Percentiles rank a stretch among this genome's conserved stretches.
phyloP scores from a whole-genome alignment of 2,113 vertebrate species.

The Hylia prasina region DNA sequence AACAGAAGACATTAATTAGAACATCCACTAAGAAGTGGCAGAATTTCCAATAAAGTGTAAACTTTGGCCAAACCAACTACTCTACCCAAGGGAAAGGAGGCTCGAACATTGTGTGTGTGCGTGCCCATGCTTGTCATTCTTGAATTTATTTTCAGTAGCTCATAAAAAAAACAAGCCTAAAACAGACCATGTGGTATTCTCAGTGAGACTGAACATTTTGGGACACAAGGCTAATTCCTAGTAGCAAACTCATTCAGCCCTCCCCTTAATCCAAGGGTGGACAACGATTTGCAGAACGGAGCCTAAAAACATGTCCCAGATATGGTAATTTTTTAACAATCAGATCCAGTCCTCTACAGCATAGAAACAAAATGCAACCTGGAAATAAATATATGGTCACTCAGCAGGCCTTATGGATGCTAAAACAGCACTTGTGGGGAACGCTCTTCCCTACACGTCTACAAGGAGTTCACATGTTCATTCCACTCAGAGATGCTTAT shows the following conservation, averaged over 20 bases:
- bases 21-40: neutral
- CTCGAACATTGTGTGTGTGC: neutral
- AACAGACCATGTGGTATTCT: neutral
- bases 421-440: neutral
- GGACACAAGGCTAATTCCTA: neutral
- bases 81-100: neutral
- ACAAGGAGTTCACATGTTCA: neutral
- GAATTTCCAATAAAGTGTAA: neutral
- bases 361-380: neutral
- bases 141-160: neutral
- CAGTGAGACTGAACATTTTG: neutral
- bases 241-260: neutral
- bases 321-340: neutral
- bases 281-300: fast-evolving
- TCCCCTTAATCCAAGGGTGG: neutral
- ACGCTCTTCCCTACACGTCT: fast-evolving
- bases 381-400: neutral
- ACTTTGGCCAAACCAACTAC: neutral
- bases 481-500: neutral
- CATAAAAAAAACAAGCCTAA: neutral
- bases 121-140: neutral
- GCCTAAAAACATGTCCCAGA: neutral
- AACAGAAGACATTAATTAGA: neutral
- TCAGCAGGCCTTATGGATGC: neutral
- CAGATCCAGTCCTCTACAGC: neutral